Percentiles rank a stretch among this genome's conserved stretches.
phyloP scores from a whole-genome alignment of 2,888 invertebrate species.

The Acanthosepion pharaonis region DNA sequence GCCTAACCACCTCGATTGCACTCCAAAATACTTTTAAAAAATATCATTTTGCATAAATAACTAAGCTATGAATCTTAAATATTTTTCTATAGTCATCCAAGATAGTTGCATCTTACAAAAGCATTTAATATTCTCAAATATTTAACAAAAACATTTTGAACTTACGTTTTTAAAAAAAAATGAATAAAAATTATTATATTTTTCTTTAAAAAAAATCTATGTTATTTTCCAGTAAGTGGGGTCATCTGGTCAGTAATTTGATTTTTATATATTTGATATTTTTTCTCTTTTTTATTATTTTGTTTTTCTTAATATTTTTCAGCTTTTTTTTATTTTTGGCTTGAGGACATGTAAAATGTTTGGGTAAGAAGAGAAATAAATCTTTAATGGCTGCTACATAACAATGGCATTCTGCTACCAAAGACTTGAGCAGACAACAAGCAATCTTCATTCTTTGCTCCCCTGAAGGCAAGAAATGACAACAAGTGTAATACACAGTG shows the following conservation, averaged over 20 bases:
- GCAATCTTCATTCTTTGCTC: neutral
- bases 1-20: neutral
- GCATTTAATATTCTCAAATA: neutral
- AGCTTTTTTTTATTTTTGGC: neutral
- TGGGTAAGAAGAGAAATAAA: neutral
- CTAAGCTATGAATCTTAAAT: neutral
- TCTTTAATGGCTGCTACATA: slow-evolving; percentile 8
- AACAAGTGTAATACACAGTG: neutral
- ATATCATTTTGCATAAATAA: slow-evolving; percentile 33
- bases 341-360: neutral
- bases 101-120: neutral
- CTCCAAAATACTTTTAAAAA: neutral
- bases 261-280: neutral
- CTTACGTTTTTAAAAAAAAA: neutral
- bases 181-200: slow-evolving; percentile 5
- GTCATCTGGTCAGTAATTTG: slow-evolving; percentile 33
- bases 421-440: neutral
- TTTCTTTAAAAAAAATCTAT: neutral
- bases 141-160: neutral
- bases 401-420: slow-evolving; percentile 33
- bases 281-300: neutral
- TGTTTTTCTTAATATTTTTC: neutral
- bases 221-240: slow-evolving; percentile 13
- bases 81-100: neutral
- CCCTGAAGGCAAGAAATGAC: slow-evolving; percentile 21